A percentile compares a stretch with the other conserved stretches of the same genome.
phyloP scores from a whole-genome alignment of 2,113 vertebrate species.

The Pachyramphus minor region DNA sequence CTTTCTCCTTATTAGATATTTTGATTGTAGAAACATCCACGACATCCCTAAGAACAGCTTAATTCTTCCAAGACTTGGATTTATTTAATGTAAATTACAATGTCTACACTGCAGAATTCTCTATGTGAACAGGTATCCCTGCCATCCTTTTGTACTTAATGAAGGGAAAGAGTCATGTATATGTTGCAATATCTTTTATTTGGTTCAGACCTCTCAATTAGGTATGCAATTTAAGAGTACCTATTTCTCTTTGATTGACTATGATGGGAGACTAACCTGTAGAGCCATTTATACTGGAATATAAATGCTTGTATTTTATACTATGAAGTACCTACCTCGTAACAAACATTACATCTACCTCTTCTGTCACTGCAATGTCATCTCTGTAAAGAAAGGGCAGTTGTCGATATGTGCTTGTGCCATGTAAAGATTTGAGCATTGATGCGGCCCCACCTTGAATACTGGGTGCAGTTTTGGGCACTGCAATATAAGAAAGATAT shows the following conservation, averaged over 20 bases:
- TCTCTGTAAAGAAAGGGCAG: not conserved
- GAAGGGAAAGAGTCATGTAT: not conserved
- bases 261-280: not conserved
- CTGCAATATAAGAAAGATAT: not conserved
- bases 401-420: not conserved
- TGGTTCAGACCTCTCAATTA: not conserved
- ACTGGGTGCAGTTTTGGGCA: not conserved
- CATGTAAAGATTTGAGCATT: not conserved
- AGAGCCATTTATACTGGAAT: not conserved
- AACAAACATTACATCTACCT: not conserved
- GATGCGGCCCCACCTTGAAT: not conserved
- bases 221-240: not conserved
- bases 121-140: not conserved
- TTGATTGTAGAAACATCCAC: not conserved
- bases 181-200: not conserved
- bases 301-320: not conserved
- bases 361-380: not conserved
- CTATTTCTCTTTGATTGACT: not conserved
- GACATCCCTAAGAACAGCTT: not conserved
- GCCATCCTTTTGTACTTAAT: not conserved
- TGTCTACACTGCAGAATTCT: not conserved
- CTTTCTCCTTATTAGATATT: not conserved
- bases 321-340: not conserved
- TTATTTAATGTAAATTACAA: not conserved
- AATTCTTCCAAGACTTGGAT: not conserved